Percentiles rank a stretch among this genome's conserved stretches.
Evolutionary conservation across 2,113 vertebrate genomes (phyloP).

Genomic region (Scortum barcoo): DNA sequence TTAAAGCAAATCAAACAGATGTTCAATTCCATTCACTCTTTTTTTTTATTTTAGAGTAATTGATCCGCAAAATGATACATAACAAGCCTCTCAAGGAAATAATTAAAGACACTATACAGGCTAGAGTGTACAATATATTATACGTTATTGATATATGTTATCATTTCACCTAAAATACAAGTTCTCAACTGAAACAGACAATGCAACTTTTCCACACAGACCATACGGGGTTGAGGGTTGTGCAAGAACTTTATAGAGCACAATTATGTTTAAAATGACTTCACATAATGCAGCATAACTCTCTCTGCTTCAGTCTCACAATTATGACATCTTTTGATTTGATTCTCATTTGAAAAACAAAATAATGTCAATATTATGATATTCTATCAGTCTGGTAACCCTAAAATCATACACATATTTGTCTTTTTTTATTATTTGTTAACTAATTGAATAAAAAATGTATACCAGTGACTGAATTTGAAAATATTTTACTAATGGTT

Average conservation of each 20-base stretch:
- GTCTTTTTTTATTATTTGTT: neutral
- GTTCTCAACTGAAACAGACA: neutral
- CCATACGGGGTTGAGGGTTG: neutral
- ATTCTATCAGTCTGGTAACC: neutral
- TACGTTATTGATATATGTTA: neutral
- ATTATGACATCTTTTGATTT: neutral
- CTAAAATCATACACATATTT: neutral
- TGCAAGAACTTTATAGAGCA: neutral
- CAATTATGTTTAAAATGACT: neutral
- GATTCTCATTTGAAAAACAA: neutral
- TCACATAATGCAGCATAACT: neutral
- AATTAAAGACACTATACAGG: slow-evolving; percentile 31
- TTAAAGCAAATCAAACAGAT: neutral
- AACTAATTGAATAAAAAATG: too few relatives aligned
- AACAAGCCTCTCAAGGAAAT: slow-evolving; percentile 14
- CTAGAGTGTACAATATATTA: neutral
- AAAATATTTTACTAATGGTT: neutral
- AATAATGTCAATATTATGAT: neutral
- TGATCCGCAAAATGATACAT: slow-evolving; percentile 10
- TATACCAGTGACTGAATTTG: neutral
- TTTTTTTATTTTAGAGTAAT: slow-evolving; percentile 11
- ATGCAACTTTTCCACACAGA: neutral
- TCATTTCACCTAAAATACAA: neutral
- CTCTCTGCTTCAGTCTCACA: neutral
- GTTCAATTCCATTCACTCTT: neutral